Base-by-base conservation (phyloP, 1,140 invertebrate species). In the Antheraea pernyi region DNA sequence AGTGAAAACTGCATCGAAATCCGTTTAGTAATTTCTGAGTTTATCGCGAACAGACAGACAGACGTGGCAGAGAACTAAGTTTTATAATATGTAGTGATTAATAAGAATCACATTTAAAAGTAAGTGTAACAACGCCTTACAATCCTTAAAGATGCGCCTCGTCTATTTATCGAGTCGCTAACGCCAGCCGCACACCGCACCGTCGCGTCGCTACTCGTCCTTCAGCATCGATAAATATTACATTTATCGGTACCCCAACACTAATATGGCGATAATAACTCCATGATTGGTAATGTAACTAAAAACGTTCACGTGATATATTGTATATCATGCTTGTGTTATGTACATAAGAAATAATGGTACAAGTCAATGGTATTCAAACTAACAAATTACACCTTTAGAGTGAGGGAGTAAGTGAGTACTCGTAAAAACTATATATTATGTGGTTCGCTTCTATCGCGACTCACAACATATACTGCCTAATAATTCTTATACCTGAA, bases 171-270 rank as follows among this genome's bases (percentile, higher is more conserved):
- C 5, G 46, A 53, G 46, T n/a, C 46, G 46, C 46, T 53, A 53
- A 53, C 13, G 16, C 11, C n/a, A n/a, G n/a, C n/a, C n/a, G n/a
- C n/a, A n/a, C n/a, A n/a, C n/a, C n/a, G n/a, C n/a, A n/a, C n/a
- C 4, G 11, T n/a, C 7, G 0, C 11, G 46, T 19, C 60, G 7
- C 60, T 61, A 11, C 5, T 13, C 74, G 94, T 84, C 81, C 84
- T 82, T 76, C 73, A 66, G 53, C 59, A 46, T 79, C 78, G 81
- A 81, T 82, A 81, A 79, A 74, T 74, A 72, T 67, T 69, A 71
- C 69, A 68, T 74, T 82, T 84, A 83, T 80, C 83, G 77, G 82
- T 83, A 76, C 76, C 73, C 42, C 71, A 74, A 71, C 79, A 73
- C 80, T 85, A 87, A 85, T 64, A 10, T 72, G 11, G 53, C 71